phyloP scores from a whole-genome alignment of 1,140 invertebrate species.

The Eueides isabella region DNA sequence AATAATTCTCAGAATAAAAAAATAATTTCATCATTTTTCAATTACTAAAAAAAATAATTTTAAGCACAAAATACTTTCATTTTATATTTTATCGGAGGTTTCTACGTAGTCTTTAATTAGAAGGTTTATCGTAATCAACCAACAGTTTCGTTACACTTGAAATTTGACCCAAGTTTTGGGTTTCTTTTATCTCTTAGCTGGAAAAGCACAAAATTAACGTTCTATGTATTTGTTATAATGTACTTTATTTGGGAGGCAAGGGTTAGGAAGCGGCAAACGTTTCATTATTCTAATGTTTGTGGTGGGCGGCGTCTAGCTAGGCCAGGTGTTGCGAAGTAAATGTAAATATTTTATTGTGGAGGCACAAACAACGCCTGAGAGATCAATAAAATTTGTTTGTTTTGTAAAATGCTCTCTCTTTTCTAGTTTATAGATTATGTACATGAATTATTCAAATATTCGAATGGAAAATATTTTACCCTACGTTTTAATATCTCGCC shows the following conservation, averaged over 20 bases:
- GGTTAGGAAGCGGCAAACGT: constrained; percentile 52
- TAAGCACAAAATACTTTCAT: not conserved
- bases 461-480: constrained; percentile 67
- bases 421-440: constrained; percentile 79
- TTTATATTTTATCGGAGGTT: not conserved
- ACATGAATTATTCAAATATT: constrained; percentile 78
- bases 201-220: constrained; percentile 22
- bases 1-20: no score
- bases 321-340: constrained; percentile 76
- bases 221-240: constrained; percentile 45
- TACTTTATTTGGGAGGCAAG: constrained; percentile 62
- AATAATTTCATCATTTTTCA: no score
- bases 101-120: constrained; percentile 1
- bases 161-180: constrained; percentile 5
- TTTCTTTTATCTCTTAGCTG: constrained; percentile 23
- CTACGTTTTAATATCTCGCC: constrained; percentile 73
- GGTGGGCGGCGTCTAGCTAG: constrained; percentile 57
- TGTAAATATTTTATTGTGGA: constrained; percentile 81
- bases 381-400: constrained; percentile 82
- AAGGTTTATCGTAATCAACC: constrained; percentile 8
- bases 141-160: constrained; percentile 11
- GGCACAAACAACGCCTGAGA: constrained; percentile 77
- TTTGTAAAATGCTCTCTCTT: constrained; percentile 77
- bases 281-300: constrained; percentile 74
- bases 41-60: not conserved